Conservation (phyloP, 2,888 invertebrate species). For the Germaria angustata region DNA sequence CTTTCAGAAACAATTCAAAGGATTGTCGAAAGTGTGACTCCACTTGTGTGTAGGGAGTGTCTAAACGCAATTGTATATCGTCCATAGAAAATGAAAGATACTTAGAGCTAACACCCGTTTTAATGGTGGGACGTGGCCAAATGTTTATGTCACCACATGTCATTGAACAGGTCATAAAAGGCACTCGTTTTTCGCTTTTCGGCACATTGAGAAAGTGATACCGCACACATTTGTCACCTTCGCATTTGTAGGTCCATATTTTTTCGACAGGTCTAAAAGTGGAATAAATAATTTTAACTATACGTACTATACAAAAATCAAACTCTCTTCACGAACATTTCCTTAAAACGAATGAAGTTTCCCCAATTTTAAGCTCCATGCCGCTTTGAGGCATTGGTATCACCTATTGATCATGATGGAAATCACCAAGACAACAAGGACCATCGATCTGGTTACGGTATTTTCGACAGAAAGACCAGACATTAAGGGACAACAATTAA, state of each 20-base stretch:
- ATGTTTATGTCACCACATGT: conserved; percentile 86
- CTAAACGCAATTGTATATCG: conserved; percentile 75
- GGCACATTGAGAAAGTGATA: conserved; percentile 78
- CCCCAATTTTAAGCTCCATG: no score
- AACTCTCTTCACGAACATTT: no score
- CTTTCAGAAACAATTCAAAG: conserved; percentile 77
- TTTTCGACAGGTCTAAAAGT: conserved; percentile 77
- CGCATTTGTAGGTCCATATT: conserved; percentile 90
- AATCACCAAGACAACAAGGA: no score
- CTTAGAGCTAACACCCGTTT: conserved; percentile 84
- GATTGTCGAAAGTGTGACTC: conserved; percentile 74
- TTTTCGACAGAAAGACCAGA: no score
- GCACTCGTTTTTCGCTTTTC: conserved; percentile 80
- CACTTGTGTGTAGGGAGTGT: conserved; percentile 75
- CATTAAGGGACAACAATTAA: no score
- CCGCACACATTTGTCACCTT: conserved; percentile 86
- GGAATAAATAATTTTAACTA: not conserved
- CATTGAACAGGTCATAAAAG: conserved; percentile 88
- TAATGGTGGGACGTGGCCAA: conserved; percentile 90
- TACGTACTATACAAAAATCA: no score
- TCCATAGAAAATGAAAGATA: conserved; percentile 81
- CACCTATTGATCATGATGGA: no score
- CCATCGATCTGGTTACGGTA: no score
- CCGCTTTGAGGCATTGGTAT: no score
- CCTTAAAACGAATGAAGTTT: no score